Base-by-base conservation (phyloP, 2,113 vertebrate genomes). In the Phyllopteryx taeniolatus region DNA sequence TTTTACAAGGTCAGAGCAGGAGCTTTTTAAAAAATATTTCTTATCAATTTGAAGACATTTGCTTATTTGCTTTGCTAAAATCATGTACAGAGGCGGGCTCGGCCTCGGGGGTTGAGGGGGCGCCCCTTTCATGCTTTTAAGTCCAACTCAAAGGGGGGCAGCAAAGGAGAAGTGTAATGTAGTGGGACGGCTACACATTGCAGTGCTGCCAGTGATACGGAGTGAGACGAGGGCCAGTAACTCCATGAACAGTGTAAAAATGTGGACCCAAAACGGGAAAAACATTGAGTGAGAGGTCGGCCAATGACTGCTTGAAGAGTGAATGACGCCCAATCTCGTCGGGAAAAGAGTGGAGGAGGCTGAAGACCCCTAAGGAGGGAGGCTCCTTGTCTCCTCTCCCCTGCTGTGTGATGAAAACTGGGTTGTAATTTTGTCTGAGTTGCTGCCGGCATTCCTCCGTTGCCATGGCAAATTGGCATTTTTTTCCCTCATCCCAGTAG, bases 1-100 rank as follows among this genome's bases (percentile, higher is more conserved):
- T 88, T 86, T 79, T 71, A 67, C 88, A 90, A 90, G 90, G 90
- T 90, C 88, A 86, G 54, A 11, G 81, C 79, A 79, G 77, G 75
- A 82, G 82, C 76, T 59, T 59, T 7, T 59, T 31, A 27, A 10
- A 44, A 44, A 44, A 44, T 27, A 27, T 27, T 17, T 49, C 70
- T 77, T 86, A 83, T 84, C 85, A 85, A 89, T 86, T 89, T 88
- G 68, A 68, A 61, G 39, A 68, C 74, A 82, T 84, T 65, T 86
- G 82, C 83, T 88, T 76, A 83, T 85, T 87, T 85, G 79, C 81
- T 77, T 74, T 67, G 77, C 85, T 88, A 83, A 89, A 83, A 79
- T 84, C 71, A 77, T 57, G 69, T 68, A 86, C 83, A 77, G 71
- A 81, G 43, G 64, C 62, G 0, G 72, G 66, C 67, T 75, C 43